Base-by-base conservation (phyloP, 2,113 vertebrate species). In the Nerophis lumbriciformis region DNA sequence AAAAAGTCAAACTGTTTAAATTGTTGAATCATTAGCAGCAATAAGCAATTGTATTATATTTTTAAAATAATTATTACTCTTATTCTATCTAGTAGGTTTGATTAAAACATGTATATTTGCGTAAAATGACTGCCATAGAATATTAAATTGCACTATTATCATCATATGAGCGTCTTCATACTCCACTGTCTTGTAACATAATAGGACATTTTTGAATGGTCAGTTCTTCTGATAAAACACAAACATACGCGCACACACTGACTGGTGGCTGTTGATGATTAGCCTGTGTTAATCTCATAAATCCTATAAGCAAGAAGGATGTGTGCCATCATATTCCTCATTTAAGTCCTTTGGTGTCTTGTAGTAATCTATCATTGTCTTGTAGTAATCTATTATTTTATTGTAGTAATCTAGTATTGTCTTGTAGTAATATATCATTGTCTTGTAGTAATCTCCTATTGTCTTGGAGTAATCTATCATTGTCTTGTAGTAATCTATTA, bases 231-330 rank as follows among this genome's bases (percentile, higher is more conserved):
- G 11, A 66, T 42, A 51, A 57, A 49, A 60, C 14, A 61, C 71
- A 60, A 39, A 72, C 37, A 42, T 61, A 66, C 60, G 38, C 56
- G 58, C 54, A 69, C 37, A 67, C 68, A 65, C 71, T 56, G 69
- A 59, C 47, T 65, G 52, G 66, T 65, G 69, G 65, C 48, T 57
- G 15, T 53, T 60, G 71, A 74, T 42, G 77, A 87, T 88, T 85
- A 85, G 73, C 73, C 62, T 67, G 45, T 70, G 51, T 48, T 88
- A 88, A 90, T 88, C 80, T 77, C 67, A 4, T 63, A 45, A 56
- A 72, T 78, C 68, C 77, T 51, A 59, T 68, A 84, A 79, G 49
- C 62, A 82, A 63, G 10, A 53, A 74, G 81, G 75, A 80, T 82
- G 79, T 73, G 76, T 78, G 79, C 81, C 71, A 53, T 74, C 59